Evolutionary conservation across 1,140 invertebrate genomes (phyloP).

Genomic region (Ostrea edulis): DNA sequence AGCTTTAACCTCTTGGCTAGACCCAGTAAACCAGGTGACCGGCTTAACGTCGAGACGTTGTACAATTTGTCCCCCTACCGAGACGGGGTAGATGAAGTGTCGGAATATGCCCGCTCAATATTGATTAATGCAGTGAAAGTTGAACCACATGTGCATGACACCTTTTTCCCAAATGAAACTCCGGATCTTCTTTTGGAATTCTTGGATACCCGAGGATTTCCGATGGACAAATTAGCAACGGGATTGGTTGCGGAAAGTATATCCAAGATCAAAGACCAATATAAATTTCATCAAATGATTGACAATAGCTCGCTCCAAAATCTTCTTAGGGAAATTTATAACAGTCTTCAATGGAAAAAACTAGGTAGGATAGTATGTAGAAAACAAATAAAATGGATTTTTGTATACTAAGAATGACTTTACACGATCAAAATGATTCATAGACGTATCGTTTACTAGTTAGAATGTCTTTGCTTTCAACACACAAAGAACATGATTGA

Average conservation of each 20-base stretch:
- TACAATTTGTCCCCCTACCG: slow-evolving; percentile 66
- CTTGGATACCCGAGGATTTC: slow-evolving; percentile 64
- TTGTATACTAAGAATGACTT: too few species aligned
- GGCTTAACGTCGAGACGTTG: slow-evolving; percentile 61
- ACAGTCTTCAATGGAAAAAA: slow-evolving; percentile 74
- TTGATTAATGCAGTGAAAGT: slow-evolving; percentile 65
- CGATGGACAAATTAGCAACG: slow-evolving; percentile 62
- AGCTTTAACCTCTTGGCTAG: slow-evolving; percentile 54
- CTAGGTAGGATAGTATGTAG: too few species aligned
- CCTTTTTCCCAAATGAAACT: slow-evolving; percentile 64
- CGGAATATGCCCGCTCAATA: slow-evolving; percentile 62
- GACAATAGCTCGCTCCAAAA: slow-evolving; percentile 61
- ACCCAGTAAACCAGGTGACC: slow-evolving; percentile 54
- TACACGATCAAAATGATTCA: too few species aligned
- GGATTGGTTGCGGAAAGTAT: slow-evolving; percentile 65
- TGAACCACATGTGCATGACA: slow-evolving; percentile 63
- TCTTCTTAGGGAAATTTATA: slow-evolving; percentile 65
- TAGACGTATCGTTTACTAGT: too few species aligned
- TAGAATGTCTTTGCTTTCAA: too few species aligned
- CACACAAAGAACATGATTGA: too few species aligned
- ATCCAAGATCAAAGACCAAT: slow-evolving; percentile 66
- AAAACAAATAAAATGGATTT: too few species aligned
- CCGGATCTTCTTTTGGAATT: slow-evolving; percentile 54
- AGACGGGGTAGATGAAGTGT: slow-evolving; percentile 62
- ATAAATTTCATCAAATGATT: slow-evolving; percentile 68